Conservation (phyloP, 2,113 vertebrate genomes). For the Mus musculus region GRCm39 chr5:40421001-40421500, state of each 20-base stretch:
- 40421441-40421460: background rate
- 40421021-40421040: background rate
- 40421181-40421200: background rate
- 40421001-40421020: rapidly evolving
- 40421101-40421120: rapidly evolving
- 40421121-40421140: background rate
- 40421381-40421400: background rate
- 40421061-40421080: background rate
- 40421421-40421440: background rate
- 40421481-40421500: background rate
- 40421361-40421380: background rate
- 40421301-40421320: background rate
- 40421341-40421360: background rate
- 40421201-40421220: background rate
- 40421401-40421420: background rate
- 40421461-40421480: background rate
- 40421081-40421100: background rate
- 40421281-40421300: background rate
- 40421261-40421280: background rate
- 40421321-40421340: background rate
- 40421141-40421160: background rate
- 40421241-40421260: background rate
- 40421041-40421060: background rate
- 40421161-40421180: background rate
- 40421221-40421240: background rate